Conservation (phyloP, 2,888 invertebrate genomes). For the Agriopis aurantiaria region DNA sequence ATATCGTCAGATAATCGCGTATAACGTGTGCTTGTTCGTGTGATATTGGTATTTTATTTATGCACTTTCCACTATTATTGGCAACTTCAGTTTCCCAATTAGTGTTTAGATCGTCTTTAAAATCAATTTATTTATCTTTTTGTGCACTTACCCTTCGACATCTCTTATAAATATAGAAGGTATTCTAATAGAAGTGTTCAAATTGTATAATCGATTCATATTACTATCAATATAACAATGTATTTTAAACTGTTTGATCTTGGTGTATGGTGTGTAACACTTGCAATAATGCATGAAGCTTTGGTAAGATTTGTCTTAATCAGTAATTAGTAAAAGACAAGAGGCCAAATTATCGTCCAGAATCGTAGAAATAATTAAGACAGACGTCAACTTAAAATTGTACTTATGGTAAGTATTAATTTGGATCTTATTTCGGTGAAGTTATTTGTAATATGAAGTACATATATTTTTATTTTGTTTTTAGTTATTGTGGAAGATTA, state of each 20-base stretch:
- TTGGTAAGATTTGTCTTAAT: constrained; percentile 63
- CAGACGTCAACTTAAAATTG: constrained; percentile 32
- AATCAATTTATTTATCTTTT: constrained; percentile 28
- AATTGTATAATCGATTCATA: constrained; percentile 32
- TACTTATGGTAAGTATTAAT: constrained; percentile 31
- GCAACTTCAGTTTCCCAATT: constrained; percentile 30
- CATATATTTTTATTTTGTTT: constrained; percentile 23
- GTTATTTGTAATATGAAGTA: constrained; percentile 25
- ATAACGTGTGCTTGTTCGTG: constrained; percentile 64
- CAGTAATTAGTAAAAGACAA: constrained; percentile 74
- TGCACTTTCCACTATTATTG: constrained; percentile 48
- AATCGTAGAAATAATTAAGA: constrained; percentile 41
- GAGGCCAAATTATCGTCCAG: constrained; percentile 86
- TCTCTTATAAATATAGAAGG: constrained; percentile 29
- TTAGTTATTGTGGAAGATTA: constrained; percentile 14
- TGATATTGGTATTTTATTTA: constrained; percentile 55
- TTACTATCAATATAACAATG: constrained; percentile 25
- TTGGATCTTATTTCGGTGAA: constrained; percentile 15
- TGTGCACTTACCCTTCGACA: constrained; percentile 38
- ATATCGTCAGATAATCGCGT: constrained; percentile 52
- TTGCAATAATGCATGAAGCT: constrained; percentile 59
- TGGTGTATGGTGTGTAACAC: constrained; percentile 50
- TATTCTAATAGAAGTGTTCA: constrained; percentile 47
- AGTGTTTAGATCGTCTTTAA: constrained; percentile 29
- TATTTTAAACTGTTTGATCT: constrained; percentile 35